phyloP scores from a whole-genome alignment of 1,140 invertebrate species.

The Mactra quadrangularis region DNA sequence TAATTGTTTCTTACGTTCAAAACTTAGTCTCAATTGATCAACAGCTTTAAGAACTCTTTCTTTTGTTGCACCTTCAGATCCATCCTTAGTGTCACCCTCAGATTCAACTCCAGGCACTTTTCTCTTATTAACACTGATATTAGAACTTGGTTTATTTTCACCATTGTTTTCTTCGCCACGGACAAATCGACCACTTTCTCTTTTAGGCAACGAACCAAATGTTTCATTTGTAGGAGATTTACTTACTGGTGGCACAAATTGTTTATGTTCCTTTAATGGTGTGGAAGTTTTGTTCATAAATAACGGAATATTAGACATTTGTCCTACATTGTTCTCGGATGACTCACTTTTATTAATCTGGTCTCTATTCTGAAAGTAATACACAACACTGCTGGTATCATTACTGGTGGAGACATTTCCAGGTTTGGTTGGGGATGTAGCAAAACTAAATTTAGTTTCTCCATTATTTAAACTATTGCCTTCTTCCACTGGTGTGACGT shows the following conservation, averaged over 20 bases:
- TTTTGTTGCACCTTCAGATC: constrained; percentile 29
- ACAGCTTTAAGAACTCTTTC: constrained; percentile 39
- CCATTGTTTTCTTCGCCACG: constrained; percentile 32
- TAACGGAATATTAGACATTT: constrained; percentile 16
- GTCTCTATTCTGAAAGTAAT: constrained; percentile 51
- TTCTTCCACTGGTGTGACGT: constrained; percentile 1
- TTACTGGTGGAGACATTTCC: background rate
- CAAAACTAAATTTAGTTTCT: constrained; percentile 8
- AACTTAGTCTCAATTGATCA: constrained; percentile 55
- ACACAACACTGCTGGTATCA: constrained; percentile 50
- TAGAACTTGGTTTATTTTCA: constrained; percentile 8
- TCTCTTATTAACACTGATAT: background rate
- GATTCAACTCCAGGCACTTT: background rate
- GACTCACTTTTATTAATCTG: constrained; percentile 32
- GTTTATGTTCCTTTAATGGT: constrained; percentile 37
- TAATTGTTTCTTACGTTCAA: constrained; percentile 56
- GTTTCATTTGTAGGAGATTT: constrained; percentile 14
- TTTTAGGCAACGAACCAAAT: constrained; percentile 28
- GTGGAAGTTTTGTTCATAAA: constrained; percentile 53
- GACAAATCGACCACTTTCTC: constrained; percentile 30
- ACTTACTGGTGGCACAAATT: background rate
- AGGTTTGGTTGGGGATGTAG: constrained; percentile 15
- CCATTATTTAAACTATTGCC: constrained; percentile 1
- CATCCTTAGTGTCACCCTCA: constrained; percentile 7
- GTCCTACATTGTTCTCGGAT: background rate